Evolutionary conservation across 2,113 vertebrate species (phyloP), one percentile per base, ranked within the genome.

Genomic region (Crotalus viridis): DNA sequence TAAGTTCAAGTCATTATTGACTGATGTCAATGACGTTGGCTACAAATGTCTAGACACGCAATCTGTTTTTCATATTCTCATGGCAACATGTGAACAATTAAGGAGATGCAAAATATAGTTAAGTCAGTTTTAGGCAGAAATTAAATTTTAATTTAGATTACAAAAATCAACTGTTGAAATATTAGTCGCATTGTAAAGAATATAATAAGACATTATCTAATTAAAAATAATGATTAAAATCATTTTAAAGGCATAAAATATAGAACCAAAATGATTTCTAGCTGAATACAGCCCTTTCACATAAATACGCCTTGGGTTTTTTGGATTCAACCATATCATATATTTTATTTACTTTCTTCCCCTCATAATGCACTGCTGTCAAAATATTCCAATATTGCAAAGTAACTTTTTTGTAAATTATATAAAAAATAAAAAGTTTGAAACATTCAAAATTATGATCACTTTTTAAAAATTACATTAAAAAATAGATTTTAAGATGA

Each of bases 341-440:
- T 39, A 81, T 74, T n/a, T n/a, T 48, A 52, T 74, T 89, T 93
- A 94, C 52, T n/a, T 33, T 56, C 90, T 87, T 43, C 51, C 89
- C 56, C 61, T 91, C 96, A 92, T 48, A 59, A 2, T 94, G 89
- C 0, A 5, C 74, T 95, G 94, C 90, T 93, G 89, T 96, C 97
- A 97, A 96, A 91, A 95, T 91, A 43, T 96, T 97, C 95, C 95
- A 97, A 95, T 96, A 93, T 94, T 94, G 88, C 94, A 93, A 94
- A 93, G 5, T 88, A 94, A 91, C 69, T 33, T 91, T 98, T 97
- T 97, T 97, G 95, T 97, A 97, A 95, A 95, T 95, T 90, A 95
- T 95, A 96, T 95, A 97, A 98, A 97, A 97, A 90, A 15, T 46
- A 94, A 95, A 95, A 91, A 0, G 0, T 94, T 96, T 95, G 94